These are phyloP conservation scores for Sminthurides aquaticus DNA, from an alignment of 2,888 invertebrate species.

Conservation along the genomic window DNA sequence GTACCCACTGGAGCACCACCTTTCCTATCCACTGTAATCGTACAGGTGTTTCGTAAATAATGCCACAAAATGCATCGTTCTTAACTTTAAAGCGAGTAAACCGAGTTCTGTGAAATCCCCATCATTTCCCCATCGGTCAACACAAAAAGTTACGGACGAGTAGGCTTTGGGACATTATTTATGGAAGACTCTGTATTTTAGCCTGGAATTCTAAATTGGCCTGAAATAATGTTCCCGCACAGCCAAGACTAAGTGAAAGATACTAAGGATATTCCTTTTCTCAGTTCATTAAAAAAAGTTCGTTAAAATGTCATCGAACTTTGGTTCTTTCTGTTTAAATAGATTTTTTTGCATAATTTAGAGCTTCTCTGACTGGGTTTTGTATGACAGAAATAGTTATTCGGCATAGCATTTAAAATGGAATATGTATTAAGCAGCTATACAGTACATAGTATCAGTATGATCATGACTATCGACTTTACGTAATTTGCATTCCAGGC, in stretches of 20 bases:
- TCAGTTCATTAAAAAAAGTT: background rate
- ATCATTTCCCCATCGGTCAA: background rate
- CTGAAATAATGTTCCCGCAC: background rate
- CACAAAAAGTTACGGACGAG: background rate
- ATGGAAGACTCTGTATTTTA: background rate
- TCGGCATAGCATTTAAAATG: background rate
- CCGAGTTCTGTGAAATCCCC: too few relatives aligned
- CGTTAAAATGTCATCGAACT: background rate
- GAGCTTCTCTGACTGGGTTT: background rate
- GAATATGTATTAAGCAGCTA: background rate
- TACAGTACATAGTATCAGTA: background rate
- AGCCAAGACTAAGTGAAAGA: background rate
- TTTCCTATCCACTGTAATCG: background rate
- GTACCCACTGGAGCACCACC: background rate
- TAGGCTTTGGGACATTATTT: background rate
- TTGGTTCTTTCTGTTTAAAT: background rate
- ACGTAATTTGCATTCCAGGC: background rate
- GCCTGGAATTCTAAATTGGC: background rate
- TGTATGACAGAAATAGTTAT: background rate
- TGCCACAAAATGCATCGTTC: background rate
- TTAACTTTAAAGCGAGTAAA: background rate
- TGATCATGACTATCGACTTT: background rate
- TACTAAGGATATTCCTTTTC: background rate
- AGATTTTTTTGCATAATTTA: background rate
- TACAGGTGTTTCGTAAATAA: background rate